Percentiles rank a stretch among this genome's conserved stretches.
Evolutionary conservation across 2,113 vertebrate species (phyloP).

Genomic region (Xiphophorus maculatus): DNA sequence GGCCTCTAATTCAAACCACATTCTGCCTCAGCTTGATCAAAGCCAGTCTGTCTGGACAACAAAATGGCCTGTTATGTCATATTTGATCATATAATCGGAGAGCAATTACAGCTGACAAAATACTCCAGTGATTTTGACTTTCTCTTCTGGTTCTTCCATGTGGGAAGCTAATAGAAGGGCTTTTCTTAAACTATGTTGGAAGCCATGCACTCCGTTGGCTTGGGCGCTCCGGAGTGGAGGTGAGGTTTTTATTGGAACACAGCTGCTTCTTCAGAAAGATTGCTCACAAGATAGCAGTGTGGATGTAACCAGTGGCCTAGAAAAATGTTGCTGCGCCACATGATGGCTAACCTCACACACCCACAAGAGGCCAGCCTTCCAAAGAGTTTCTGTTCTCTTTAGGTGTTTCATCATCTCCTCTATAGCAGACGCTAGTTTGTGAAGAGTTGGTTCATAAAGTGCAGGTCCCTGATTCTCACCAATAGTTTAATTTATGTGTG

Average conservation of each 20-base stretch:
- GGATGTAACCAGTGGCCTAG: slow-evolving; percentile 61
- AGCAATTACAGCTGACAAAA: slow-evolving; percentile 83
- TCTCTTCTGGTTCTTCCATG: slow-evolving; percentile 9
- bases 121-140: slow-evolving; percentile 58
- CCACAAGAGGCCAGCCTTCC: slow-evolving; percentile 26
- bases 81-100: slow-evolving; percentile 82
- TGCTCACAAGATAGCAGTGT: slow-evolving; percentile 46
- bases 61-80: slow-evolving; percentile 73
- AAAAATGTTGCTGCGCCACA: slow-evolving; percentile 58
- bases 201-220: slow-evolving; percentile 58
- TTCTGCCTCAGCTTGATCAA: slow-evolving; percentile 79
- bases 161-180: slow-evolving; percentile 49
- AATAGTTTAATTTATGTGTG: too few species aligned
- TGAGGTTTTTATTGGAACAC: slow-evolving; percentile 63
- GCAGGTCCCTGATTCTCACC: too few species aligned
- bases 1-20: slow-evolving; percentile 81
- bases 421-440: background rate
- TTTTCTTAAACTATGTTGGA: slow-evolving; percentile 64
- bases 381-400: slow-evolving; percentile 20
- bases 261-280: slow-evolving; percentile 51
- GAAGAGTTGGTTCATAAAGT: too few species aligned
- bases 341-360: slow-evolving; percentile 46
- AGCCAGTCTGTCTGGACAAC: slow-evolving; percentile 78
- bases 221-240: slow-evolving; percentile 39
- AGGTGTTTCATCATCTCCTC: background rate